phyloP scores from a whole-genome alignment of 2,113 vertebrate species.

The Cardinalis cardinalis region DNA sequence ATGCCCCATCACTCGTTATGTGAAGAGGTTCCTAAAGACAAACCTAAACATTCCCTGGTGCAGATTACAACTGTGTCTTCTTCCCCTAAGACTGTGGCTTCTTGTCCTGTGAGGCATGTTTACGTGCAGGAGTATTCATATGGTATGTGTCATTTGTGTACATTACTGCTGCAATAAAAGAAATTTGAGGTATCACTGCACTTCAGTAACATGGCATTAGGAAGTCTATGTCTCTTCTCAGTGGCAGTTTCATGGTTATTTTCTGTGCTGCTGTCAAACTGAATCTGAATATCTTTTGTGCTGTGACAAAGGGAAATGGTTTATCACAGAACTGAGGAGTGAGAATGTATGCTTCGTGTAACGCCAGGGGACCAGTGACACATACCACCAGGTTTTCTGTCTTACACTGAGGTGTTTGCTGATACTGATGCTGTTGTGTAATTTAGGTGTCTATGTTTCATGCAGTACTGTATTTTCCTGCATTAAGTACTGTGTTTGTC shows the following conservation, averaged over 20 bases:
- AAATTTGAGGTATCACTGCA: background rate
- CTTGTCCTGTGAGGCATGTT: background rate
- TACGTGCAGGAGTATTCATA: accelerated
- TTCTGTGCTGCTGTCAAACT: background rate
- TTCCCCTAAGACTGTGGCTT: background rate
- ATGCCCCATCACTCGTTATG: background rate
- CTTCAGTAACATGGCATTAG: background rate
- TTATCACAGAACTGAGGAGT: background rate
- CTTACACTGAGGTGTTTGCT: background rate
- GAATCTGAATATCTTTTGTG: background rate
- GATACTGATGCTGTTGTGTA: background rate
- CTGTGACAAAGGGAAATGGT: accelerated
- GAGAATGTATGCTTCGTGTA: accelerated
- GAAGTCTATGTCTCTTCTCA: background rate
- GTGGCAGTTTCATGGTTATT: background rate
- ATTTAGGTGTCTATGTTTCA: background rate
- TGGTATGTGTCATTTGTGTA: background rate
- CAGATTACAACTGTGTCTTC: background rate
- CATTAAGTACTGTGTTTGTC: background rate
- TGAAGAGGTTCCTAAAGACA: background rate
- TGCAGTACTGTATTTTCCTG: too few relatives aligned
- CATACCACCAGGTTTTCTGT: background rate
- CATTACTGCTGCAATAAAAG: background rate
- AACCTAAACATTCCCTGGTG: accelerated
- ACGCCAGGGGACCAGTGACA: background rate